A percentile compares a stretch with the other conserved stretches of the same genome.
These are phyloP conservation scores for Strongylocentrotus purpuratus DNA, from an alignment of 35 echinoderm and acorn worm genomes.

Conservation along the genomic window DNA sequence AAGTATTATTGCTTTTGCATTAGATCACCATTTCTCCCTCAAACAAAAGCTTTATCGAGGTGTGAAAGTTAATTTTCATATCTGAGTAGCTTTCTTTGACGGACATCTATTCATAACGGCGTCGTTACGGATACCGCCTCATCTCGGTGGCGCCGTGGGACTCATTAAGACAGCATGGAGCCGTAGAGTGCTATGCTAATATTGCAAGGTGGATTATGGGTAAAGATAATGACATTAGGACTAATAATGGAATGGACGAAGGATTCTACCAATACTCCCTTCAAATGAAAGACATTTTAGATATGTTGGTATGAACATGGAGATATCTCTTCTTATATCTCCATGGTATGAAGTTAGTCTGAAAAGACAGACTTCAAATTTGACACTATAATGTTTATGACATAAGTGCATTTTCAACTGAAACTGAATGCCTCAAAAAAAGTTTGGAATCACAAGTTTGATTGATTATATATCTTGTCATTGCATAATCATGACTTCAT, in stretches of 20 bases:
- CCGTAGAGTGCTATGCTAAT: not conserved
- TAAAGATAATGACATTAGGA: not conserved
- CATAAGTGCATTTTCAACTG: too few relatives aligned
- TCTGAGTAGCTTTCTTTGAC: not conserved
- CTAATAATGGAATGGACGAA: not conserved
- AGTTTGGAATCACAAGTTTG: too few relatives aligned
- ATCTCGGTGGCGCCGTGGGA: not conserved
- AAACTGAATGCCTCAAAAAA: too few relatives aligned
- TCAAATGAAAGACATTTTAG: not conserved
- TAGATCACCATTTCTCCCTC: not conserved
- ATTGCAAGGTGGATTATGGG: not conserved
- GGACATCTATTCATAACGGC: not conserved
- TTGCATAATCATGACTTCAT: too few relatives aligned
- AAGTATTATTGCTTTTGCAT: not conserved
- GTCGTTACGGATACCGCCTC: not conserved
- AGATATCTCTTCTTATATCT: too few relatives aligned
- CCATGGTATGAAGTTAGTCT: not conserved
- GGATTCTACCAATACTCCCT: not conserved
- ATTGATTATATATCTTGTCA: too few relatives aligned
- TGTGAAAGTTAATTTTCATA: conserved; percentile 48
- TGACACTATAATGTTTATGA: not conserved
- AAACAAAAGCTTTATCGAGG: not conserved
- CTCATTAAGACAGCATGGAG: not conserved
- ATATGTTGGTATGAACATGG: not conserved
- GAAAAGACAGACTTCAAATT: not conserved